Percentiles rank a stretch among this genome's conserved stretches.
Evolutionary conservation across 2,888 invertebrate species (phyloP).

Genomic region (Aplocera efformata): DNA sequence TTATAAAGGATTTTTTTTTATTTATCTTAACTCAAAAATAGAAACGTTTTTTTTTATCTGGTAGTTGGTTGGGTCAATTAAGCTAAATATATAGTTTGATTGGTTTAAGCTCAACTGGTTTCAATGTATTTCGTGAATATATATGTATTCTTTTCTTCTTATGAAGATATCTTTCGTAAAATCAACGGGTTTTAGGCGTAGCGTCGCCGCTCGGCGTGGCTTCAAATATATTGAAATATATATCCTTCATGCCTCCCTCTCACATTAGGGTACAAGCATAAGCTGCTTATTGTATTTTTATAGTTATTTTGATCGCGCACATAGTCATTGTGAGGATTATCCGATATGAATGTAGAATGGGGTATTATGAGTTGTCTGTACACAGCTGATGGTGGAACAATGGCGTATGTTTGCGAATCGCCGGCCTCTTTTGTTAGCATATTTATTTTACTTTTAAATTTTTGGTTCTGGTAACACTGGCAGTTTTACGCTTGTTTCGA

Average conservation of each 20-base stretch:
- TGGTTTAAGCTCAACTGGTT: too few species aligned
- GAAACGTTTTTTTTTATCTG: too few species aligned
- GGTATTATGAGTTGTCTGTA: constrained; percentile 68
- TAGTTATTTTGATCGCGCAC: constrained; percentile 69
- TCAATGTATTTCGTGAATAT: too few species aligned
- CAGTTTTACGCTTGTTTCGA: neutral
- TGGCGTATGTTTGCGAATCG: constrained; percentile 58
- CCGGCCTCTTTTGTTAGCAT: constrained; percentile 61
- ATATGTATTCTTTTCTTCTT: too few species aligned
- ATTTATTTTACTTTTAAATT: constrained; percentile 33
- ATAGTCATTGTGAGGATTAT: constrained; percentile 65
- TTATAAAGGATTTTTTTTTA: too few species aligned
- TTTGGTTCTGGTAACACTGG: neutral
- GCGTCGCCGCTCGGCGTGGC: too few species aligned
- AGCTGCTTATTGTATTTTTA: constrained; percentile 75
- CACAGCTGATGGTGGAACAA: constrained; percentile 74
- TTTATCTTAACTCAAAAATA: too few species aligned
- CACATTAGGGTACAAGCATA: constrained; percentile 69
- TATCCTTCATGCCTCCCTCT: neutral
- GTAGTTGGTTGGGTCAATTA: too few species aligned
- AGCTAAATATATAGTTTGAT: too few species aligned
- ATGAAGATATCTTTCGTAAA: too few species aligned
- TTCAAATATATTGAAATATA: too few species aligned
- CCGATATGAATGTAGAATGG: constrained; percentile 68
- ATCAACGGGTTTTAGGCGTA: too few species aligned